Evolutionary conservation across 1,140 invertebrate genomes (phyloP).

Genomic region (Brachionus paranguensis): DNA sequence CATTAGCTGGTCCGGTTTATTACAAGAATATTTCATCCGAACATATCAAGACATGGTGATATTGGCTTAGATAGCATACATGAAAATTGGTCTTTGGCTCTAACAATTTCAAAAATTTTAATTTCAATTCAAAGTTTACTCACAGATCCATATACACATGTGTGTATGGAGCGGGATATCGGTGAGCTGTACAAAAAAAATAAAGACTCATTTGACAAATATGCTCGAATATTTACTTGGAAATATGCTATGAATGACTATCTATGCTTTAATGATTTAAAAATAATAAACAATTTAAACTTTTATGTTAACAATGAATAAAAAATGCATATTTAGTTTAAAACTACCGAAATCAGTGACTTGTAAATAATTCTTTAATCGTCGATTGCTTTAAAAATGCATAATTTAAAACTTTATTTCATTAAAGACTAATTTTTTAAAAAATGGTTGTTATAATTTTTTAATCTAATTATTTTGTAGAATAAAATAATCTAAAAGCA

Average conservation of each 20-base stretch:
- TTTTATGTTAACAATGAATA: background rate
- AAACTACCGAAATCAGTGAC: background rate
- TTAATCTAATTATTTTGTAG: background rate
- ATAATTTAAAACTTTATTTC: background rate
- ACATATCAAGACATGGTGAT: conserved; percentile 88
- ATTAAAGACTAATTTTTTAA: background rate
- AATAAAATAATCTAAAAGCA: background rate
- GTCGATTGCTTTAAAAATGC: background rate
- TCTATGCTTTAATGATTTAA: background rate
- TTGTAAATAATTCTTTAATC: background rate
- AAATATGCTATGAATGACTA: conserved; percentile 81
- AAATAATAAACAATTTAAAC: background rate
- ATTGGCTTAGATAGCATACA: conserved; percentile 89
- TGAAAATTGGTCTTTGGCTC: conserved; percentile 79
- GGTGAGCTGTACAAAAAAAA: conserved; percentile 72
- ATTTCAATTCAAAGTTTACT: conserved; percentile 71
- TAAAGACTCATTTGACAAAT: conserved; percentile 68
- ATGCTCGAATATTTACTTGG: conserved; percentile 81
- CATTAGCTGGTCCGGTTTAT: conserved; percentile 62
- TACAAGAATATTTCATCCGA: conserved; percentile 86
- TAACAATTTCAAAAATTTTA: conserved; percentile 75
- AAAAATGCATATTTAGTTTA: background rate
- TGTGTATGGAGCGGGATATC: conserved; percentile 86
- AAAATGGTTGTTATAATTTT: background rate
- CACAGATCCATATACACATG: conserved; percentile 82